phyloP scores from a whole-genome alignment of 2,113 vertebrate species.

The Aplodontia rufa region DNA sequence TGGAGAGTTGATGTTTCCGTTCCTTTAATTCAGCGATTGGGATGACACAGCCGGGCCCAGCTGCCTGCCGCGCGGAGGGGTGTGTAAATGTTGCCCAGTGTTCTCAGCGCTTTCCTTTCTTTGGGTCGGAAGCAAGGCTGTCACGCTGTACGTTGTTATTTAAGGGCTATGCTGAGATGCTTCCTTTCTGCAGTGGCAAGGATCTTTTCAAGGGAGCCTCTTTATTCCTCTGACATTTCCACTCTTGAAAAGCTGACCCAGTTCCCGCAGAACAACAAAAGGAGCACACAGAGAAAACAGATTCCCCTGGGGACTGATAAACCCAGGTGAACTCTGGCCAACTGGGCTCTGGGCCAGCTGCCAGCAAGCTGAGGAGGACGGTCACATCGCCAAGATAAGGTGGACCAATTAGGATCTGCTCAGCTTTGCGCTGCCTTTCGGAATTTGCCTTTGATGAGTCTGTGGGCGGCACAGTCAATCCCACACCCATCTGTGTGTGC shows the following conservation, averaged over 20 bases:
- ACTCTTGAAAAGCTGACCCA: constrained; percentile 86
- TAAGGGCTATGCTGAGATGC: constrained; percentile 81
- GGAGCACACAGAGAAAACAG: constrained; percentile 76
- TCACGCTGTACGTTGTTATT: constrained; percentile 75
- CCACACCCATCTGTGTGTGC: neutral
- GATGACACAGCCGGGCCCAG: constrained; percentile 86
- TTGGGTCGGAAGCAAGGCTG: constrained; percentile 76
- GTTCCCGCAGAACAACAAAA: constrained; percentile 85
- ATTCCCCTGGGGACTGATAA: constrained; percentile 83
- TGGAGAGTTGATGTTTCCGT: constrained; percentile 87
- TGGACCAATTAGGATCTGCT: constrained; percentile 43
- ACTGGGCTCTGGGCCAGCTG: constrained; percentile 65
- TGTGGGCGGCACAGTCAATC: neutral
- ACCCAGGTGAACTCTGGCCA: constrained; percentile 82
- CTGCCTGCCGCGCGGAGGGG: constrained; percentile 83
- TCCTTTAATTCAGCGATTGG: constrained; percentile 81
- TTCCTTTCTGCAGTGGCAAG: constrained; percentile 81
- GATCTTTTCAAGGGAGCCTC: constrained; percentile 80
- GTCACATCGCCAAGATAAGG: constrained; percentile 39
- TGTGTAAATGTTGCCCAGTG: constrained; percentile 81
- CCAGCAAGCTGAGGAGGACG: constrained; percentile 45
- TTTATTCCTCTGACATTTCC: constrained; percentile 81
- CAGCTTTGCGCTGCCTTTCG: constrained; percentile 21
- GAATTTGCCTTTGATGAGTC: constrained; percentile 51
- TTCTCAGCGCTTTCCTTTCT: constrained; percentile 81